Percentiles rank a stretch among this genome's conserved stretches.
Evolutionary conservation across 2,888 invertebrate species (phyloP).

Genomic region (Ectemnius continuus): DNA sequence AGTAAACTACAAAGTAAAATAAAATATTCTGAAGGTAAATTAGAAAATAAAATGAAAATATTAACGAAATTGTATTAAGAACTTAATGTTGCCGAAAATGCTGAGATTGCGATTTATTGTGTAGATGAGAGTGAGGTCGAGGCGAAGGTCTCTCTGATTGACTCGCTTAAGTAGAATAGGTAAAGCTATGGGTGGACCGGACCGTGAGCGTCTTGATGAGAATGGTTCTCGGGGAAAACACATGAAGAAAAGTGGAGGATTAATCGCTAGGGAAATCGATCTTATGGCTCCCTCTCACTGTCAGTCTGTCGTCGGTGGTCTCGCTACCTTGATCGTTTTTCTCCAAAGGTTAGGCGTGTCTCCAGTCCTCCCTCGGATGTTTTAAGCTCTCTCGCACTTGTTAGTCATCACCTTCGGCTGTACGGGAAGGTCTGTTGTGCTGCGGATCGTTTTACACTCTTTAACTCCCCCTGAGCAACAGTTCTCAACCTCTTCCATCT

Average conservation of each 20-base stretch:
- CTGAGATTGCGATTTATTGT: too few relatives aligned
- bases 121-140: neutral
- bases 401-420: neutral
- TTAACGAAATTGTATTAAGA: too few relatives aligned
- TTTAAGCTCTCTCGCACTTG: slow-evolving; percentile 1
- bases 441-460: slow-evolving; percentile 7
- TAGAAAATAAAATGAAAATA: too few relatives aligned
- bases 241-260: neutral
- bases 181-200: neutral
- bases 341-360: neutral
- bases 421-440: neutral
- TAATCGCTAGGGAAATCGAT: slow-evolving; percentile 3
- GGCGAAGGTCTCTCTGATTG: slow-evolving; percentile 1
- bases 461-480: slow-evolving; percentile 4
- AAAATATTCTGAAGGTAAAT: too few relatives aligned
- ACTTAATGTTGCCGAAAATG: too few relatives aligned
- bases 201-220: neutral
- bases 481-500: neutral
- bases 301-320: neutral
- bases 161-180: neutral
- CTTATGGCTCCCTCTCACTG: neutral
- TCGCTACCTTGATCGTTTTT: slow-evolving; percentile 3
- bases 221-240: neutral
- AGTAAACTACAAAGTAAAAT: too few relatives aligned
- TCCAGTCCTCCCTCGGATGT: neutral